phyloP scores from a whole-genome alignment of 2,797 vertebrate species.

The Catamblyrhynchus diadema region DNA sequence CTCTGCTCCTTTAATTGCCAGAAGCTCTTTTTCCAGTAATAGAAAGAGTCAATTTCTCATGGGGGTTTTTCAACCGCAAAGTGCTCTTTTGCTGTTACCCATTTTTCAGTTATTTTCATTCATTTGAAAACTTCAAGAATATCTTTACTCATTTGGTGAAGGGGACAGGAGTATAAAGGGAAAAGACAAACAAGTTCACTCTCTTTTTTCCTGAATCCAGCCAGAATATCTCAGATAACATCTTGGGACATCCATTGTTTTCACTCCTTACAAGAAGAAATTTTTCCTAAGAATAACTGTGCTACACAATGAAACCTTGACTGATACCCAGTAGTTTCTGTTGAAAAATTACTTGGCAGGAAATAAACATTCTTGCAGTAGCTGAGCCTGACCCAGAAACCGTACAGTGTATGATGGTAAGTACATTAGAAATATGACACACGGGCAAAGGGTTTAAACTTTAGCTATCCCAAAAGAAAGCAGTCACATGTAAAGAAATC shows the following conservation, averaged over 20 bases:
- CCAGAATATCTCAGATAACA: background rate
- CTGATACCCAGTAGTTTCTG: slow-evolving; percentile 20
- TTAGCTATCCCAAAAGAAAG: slow-evolving; percentile 25
- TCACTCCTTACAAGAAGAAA: background rate
- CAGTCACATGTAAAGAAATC: background rate
- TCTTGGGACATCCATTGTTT: background rate
- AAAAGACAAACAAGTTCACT: background rate
- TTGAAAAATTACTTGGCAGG: slow-evolving; percentile 49
- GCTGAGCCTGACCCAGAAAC: slow-evolving; percentile 46
- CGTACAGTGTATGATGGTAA: slow-evolving; percentile 43
- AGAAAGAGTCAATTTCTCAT: background rate
- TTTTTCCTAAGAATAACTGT: background rate
- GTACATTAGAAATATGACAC: slow-evolving; percentile 65
- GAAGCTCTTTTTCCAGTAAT: background rate
- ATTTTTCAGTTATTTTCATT: background rate
- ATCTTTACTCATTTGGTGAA: background rate
- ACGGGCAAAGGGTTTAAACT: background rate
- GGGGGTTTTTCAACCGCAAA: background rate
- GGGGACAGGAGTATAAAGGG: background rate
- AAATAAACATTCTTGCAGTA: slow-evolving; percentile 50
- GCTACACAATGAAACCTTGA: background rate
- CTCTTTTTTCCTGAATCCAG: background rate
- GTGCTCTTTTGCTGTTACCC: background rate
- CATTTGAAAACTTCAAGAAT: background rate
- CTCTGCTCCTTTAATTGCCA: background rate